A percentile compares a stretch with the other conserved stretches of the same genome.
Conservation (phyloP, 2,888 invertebrate genomes). For the Brachylomia viminalis region DNA sequence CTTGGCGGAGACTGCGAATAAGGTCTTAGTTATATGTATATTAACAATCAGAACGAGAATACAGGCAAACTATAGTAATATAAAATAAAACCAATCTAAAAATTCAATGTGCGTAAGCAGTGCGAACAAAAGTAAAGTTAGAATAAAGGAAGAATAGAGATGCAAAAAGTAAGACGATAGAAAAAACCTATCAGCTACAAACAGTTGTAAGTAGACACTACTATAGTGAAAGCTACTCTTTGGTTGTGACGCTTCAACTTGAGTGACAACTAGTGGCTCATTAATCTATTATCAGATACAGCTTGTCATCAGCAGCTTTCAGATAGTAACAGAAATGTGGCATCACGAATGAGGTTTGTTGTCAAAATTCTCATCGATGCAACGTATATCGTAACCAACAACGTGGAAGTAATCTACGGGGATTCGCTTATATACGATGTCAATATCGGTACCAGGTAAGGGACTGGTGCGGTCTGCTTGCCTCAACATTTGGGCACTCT, state of each 20-base stretch:
- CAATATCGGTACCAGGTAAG: constrained; percentile 89
- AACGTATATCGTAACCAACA: constrained; percentile 73
- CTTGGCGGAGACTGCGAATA: constrained; percentile 48
- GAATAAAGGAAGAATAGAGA: constrained; percentile 64
- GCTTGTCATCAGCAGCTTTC: constrained; percentile 82
- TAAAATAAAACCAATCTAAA: constrained; percentile 69
- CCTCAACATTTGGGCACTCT: constrained; percentile 92
- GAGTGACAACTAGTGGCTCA: constrained; percentile 59
- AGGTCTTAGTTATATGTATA: constrained; percentile 42
- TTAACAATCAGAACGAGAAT: constrained; percentile 63
- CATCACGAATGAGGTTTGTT: constrained; percentile 77
- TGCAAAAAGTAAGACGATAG: constrained; percentile 65
- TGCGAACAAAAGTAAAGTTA: constrained; percentile 80
- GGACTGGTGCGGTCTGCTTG: constrained; percentile 92
- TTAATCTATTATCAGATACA: constrained; percentile 75
- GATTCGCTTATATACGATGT: constrained; percentile 82
- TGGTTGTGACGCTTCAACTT: constrained; percentile 57
- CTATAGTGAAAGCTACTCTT: constrained; percentile 68
- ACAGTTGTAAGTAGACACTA: constrained; percentile 64
- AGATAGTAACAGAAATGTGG: constrained; percentile 76
- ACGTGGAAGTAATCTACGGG: constrained; percentile 85
- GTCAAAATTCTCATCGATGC: constrained; percentile 81
- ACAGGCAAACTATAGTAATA: constrained; percentile 74
- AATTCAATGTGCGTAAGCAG: constrained; percentile 84
- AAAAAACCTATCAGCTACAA: constrained; percentile 67